Percentiles rank a stretch among this genome's conserved stretches.
Conservation (phyloP, 2,797 vertebrate genomes). For the Calcarius lapponicus region DNA sequence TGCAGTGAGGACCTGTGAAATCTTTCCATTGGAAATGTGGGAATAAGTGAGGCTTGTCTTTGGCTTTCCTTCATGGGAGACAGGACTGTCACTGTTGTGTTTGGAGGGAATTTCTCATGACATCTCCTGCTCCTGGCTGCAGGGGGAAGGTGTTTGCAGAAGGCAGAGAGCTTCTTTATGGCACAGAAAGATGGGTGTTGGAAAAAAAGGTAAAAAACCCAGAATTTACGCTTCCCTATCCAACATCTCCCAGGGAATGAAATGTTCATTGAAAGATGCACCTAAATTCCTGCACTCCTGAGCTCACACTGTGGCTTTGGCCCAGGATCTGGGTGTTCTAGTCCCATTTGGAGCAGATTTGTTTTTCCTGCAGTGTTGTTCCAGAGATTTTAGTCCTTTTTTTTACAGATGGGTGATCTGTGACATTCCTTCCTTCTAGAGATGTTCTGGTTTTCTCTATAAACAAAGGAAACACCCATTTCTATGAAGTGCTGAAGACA, state of each 20-base stretch:
- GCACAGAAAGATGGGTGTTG: not conserved
- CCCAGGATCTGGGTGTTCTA: not conserved
- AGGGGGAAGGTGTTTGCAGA: not conserved
- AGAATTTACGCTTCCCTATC: not conserved
- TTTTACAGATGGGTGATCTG: not conserved
- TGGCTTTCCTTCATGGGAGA: not conserved
- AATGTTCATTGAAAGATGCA: not conserved
- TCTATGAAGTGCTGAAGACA: not conserved
- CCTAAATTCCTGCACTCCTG: not conserved
- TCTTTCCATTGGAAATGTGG: slow-evolving; percentile 6
- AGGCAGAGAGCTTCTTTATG: not conserved
- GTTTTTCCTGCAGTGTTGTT: not conserved
- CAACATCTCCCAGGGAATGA: fast-evolving
- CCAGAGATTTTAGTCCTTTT: not conserved
- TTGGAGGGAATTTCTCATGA: not conserved
- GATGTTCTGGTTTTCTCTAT: not conserved
- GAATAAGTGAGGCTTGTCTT: not conserved
- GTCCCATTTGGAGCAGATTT: not conserved
- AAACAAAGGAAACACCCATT: not conserved
- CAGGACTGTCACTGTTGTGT: not conserved
- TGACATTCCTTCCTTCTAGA: not conserved
- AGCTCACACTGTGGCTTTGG: not conserved
- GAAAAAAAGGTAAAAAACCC: not conserved
- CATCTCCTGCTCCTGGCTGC: not conserved
- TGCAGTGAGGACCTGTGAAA: not conserved